A percentile compares a stretch with the other conserved stretches of the same genome.
phyloP scores from a whole-genome alignment of 2,888 invertebrate genomes.

The Drosophila kanekoi region DNA sequence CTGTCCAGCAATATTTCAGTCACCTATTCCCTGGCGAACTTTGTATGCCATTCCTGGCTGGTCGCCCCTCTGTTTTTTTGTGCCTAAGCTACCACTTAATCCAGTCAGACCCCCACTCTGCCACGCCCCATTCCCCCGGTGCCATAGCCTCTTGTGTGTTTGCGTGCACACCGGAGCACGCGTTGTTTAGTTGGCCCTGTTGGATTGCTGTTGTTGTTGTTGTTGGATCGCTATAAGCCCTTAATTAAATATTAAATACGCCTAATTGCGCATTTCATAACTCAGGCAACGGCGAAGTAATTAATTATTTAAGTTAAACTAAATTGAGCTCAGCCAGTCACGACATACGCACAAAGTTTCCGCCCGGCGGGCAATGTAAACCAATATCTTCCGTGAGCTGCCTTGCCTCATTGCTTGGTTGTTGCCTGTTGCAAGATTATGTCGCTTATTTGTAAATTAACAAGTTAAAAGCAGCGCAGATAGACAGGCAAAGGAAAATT shows the following conservation, averaged over 20 bases:
- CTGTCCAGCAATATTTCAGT: slow-evolving; percentile 58
- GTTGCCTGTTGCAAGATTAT: slow-evolving; percentile 13
- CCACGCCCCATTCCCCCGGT: slow-evolving; percentile 2
- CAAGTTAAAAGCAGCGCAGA: background rate
- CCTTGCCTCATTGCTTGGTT: background rate
- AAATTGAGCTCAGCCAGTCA: slow-evolving; percentile 72
- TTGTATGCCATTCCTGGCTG: slow-evolving; percentile 13
- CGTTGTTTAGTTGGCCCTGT: slow-evolving; percentile 23
- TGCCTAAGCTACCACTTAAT: slow-evolving; percentile 74
- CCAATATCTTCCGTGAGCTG: slow-evolving; percentile 20
- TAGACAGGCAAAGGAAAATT: slow-evolving; percentile 9
- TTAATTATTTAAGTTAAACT: slow-evolving; percentile 80
- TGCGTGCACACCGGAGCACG: slow-evolving; percentile 47
- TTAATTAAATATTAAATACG: slow-evolving; percentile 81
- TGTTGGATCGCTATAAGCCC: slow-evolving; percentile 60
- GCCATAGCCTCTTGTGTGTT: slow-evolving; percentile 37
- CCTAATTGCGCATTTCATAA: slow-evolving; percentile 81
- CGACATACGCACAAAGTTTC: slow-evolving; percentile 51
- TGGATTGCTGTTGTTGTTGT: slow-evolving; percentile 21
- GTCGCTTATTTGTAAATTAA: slow-evolving; percentile 8
- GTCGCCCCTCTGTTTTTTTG: slow-evolving; percentile 45
- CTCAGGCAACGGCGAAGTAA: slow-evolving; percentile 74
- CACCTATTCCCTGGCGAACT: slow-evolving; percentile 44
- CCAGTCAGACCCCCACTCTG: slow-evolving; percentile 52
- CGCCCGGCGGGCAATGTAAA: slow-evolving; percentile 36